phyloP scores from a whole-genome alignment of 2,113 vertebrate species.

The Sula dactylatra region DNA sequence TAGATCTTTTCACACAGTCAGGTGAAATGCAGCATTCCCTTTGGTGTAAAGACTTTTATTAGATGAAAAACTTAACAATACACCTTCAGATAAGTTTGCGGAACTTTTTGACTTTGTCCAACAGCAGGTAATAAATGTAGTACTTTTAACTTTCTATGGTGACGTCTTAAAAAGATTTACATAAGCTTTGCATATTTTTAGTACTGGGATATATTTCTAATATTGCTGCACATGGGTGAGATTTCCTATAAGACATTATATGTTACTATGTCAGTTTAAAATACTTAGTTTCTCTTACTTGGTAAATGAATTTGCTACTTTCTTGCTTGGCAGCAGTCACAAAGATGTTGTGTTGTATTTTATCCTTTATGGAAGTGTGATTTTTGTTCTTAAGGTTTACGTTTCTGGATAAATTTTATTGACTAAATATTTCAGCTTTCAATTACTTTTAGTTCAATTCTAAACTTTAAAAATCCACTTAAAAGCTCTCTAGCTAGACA shows the following conservation, averaged over 20 bases:
- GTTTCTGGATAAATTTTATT: neutral
- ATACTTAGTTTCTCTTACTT: neutral
- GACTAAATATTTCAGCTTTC: neutral
- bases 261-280: neutral
- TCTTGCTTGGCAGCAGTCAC: neutral
- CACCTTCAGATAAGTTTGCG: neutral
- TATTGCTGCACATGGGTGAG: neutral
- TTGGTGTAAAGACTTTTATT: neutral
- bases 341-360: neutral
- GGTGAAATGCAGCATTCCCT: neutral
- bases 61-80: neutral
- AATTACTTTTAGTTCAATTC: neutral
- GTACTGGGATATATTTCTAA: neutral
- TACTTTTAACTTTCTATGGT: too few species aligned
- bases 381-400: neutral
- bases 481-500: neutral
- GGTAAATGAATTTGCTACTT: neutral
- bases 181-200: constrained; percentile 8
- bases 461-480: neutral
- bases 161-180: constrained; percentile 16
- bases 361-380: neutral
- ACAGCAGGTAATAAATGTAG: neutral
- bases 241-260: neutral
- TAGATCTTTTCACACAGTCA: neutral
- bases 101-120: neutral